A percentile compares a stretch with the other conserved stretches of the same genome.
These are phyloP conservation scores for Gadopsis bispinosus DNA, from an alignment of 2,797 vertebrate species.

Conservation along the genomic window DNA sequence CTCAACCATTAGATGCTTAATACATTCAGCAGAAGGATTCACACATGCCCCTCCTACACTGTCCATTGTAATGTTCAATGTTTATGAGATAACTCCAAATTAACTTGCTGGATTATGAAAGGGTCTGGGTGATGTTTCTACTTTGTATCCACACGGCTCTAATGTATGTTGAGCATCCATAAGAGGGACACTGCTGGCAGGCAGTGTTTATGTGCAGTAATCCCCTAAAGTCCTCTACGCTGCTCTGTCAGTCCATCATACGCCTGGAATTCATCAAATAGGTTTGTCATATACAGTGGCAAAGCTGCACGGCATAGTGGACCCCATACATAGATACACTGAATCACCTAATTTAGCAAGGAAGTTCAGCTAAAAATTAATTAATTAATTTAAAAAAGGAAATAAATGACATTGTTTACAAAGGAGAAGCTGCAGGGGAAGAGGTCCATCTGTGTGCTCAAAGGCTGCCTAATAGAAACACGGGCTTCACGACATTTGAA, in stretches of 20 bases:
- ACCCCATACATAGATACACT: constrained; percentile 28
- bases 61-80: constrained; percentile 39
- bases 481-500: neutral
- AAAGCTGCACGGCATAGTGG: constrained; percentile 21
- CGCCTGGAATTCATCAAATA: constrained; percentile 62
- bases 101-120: constrained; percentile 51
- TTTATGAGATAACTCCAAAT: constrained; percentile 49
- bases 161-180: constrained; percentile 22
- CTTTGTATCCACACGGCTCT: constrained; percentile 17
- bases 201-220: constrained; percentile 70
- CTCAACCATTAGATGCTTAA: constrained; percentile 15
- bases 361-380: neutral
- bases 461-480: constrained; percentile 5
- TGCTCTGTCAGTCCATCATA: constrained; percentile 45
- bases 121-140: constrained; percentile 16
- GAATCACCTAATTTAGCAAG: constrained; percentile 61
- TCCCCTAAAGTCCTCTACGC: constrained; percentile 33
- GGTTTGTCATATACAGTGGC: constrained; percentile 38
- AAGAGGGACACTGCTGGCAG: constrained; percentile 27
- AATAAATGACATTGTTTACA: constrained; percentile 10
- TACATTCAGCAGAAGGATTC: neutral
- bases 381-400: neutral
- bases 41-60: neutral
- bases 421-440: constrained; percentile 4
- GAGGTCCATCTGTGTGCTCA: constrained; percentile 2